Percentiles rank a stretch among this genome's conserved stretches.
These are phyloP conservation scores for Diprion similis DNA, from an alignment of 1,140 invertebrate genomes.

Conservation along the genomic window DNA sequence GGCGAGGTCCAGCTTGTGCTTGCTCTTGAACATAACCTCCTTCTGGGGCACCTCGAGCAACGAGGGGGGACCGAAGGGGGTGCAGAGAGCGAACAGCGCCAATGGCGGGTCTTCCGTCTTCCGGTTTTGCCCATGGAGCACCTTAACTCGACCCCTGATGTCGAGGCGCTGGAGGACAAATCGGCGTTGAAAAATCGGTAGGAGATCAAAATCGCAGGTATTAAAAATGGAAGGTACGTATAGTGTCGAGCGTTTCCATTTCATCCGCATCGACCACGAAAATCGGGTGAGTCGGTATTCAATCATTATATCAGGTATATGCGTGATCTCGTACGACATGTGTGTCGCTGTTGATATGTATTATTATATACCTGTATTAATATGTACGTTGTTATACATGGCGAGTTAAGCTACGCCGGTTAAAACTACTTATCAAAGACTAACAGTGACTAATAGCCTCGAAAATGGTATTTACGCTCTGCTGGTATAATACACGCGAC, in stretches of 20 bases:
- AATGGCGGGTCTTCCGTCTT: constrained; percentile 93
- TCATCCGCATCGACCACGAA: not conserved
- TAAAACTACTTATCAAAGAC: no score
- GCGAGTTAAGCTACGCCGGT: no score
- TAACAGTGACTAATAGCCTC: no score
- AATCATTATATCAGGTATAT: not conserved
- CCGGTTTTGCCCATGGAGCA: constrained; percentile 94
- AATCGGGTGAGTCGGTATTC: not conserved
- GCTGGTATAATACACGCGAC: no score
- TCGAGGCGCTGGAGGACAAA: constrained; percentile 86
- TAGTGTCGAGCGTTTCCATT: not conserved
- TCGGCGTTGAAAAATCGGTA: constrained; percentile 3
- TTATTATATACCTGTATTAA: no score
- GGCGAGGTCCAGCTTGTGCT: constrained; percentile 96
- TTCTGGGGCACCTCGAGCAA: constrained; percentile 88
- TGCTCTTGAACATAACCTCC: constrained; percentile 98
- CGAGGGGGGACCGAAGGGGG: constrained; percentile 96
- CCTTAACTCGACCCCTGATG: constrained; percentile 94
- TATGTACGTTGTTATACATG: no score
- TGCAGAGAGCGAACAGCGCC: constrained; percentile 96
- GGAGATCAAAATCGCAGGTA: not conserved
- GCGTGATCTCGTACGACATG: not conserved
- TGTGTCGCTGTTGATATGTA: no score
- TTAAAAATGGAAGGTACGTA: not conserved
- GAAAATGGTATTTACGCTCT: no score